These are phyloP conservation scores for Acanthopleura granulata DNA, from an alignment of 2,888 invertebrate species.

Conservation along the genomic window DNA sequence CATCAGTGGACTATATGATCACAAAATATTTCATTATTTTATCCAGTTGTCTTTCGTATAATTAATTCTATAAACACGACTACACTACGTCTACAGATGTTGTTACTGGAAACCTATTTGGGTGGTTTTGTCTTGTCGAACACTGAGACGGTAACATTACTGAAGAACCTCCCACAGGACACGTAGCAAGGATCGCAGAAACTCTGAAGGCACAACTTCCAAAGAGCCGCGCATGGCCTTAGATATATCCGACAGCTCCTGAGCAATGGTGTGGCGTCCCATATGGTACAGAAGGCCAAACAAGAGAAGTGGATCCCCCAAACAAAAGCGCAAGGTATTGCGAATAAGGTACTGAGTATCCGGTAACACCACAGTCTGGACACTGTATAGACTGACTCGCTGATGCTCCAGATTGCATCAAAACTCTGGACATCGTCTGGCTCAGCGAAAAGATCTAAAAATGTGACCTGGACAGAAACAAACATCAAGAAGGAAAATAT, in stretches of 20 bases:
- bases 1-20: no score
- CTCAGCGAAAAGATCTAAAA: slow-evolving; percentile 57
- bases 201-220: not conserved
- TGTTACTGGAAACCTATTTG: no score
- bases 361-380: slow-evolving; percentile 79
- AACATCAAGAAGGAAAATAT: no score
- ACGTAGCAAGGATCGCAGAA: not conserved
- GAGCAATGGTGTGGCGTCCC: slow-evolving; percentile 38
- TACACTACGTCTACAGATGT: no score
- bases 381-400: slow-evolving; percentile 70
- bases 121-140: not conserved
- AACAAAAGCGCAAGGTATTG: slow-evolving; percentile 77
- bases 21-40: no score
- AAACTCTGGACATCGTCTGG: slow-evolving; percentile 63
- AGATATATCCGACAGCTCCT: slow-evolving; percentile 35
- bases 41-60: no score
- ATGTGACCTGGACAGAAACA: slow-evolving; percentile 71
- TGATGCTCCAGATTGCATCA: slow-evolving; percentile 77
- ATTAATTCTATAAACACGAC: no score
- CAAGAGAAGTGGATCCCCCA: slow-evolving; percentile 69
- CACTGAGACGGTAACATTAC: not conserved
- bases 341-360: slow-evolving; percentile 77
- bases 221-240: slow-evolving; percentile 20
- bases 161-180: not conserved
- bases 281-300: slow-evolving; percentile 74